Evolutionary conservation across 2,888 invertebrate species (phyloP).

Genomic region (Eupithecia centaureata): DNA sequence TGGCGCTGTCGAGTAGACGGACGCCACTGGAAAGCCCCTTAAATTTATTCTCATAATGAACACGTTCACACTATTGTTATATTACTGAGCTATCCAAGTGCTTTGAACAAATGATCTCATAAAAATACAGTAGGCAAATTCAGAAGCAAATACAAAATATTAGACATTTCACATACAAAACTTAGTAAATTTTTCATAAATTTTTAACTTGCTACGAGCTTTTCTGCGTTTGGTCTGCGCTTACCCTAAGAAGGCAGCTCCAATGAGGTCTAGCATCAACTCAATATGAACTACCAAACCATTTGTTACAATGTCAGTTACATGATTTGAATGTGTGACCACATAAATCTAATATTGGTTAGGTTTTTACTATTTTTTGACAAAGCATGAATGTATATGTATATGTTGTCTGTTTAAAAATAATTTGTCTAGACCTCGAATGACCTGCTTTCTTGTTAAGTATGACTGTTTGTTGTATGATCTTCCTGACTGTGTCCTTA

Average conservation of each 20-base stretch:
- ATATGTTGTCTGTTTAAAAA: constrained; percentile 3
- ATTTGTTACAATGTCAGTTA: not conserved
- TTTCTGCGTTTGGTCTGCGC: constrained; percentile 12
- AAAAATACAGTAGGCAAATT: not conserved
- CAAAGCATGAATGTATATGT: constrained; percentile 2
- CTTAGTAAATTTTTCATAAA: not conserved
- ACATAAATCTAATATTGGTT: not conserved
- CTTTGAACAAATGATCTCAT: not conserved
- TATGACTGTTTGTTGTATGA: constrained; percentile 24
- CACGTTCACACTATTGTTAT: not conserved
- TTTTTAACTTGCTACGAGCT: not conserved
- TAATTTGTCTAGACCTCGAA: constrained; percentile 13
- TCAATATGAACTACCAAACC: not conserved
- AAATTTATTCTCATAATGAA: not conserved
- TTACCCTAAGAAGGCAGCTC: constrained; percentile 5
- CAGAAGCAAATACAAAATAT: not conserved
- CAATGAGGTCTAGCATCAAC: not conserved
- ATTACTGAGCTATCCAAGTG: not conserved
- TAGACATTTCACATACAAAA: not conserved
- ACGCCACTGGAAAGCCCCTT: not conserved
- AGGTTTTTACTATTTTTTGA: not conserved
- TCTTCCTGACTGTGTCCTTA: constrained; percentile 19
- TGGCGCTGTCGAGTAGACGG: not conserved
- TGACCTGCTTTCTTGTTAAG: constrained; percentile 17
- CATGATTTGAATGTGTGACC: not conserved